Evolutionary conservation across 2,888 invertebrate species (phyloP).

Genomic region (Globia sparganii): DNA sequence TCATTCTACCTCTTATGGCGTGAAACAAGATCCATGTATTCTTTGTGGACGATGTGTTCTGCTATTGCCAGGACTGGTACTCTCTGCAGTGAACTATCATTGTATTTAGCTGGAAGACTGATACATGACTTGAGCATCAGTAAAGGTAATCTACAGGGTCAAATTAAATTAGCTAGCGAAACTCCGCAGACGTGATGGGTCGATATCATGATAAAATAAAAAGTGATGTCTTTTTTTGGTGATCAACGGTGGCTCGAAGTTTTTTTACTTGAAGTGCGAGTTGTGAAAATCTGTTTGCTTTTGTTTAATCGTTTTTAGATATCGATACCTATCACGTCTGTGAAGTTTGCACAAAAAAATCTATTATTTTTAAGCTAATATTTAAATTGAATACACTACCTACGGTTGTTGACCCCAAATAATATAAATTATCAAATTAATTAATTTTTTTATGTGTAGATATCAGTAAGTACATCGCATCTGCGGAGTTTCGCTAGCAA

Average conservation of each 20-base stretch:
- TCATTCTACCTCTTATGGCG: conserved; percentile 75
- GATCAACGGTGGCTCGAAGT: neutral
- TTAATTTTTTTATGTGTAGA: no score
- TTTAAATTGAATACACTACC: no score
- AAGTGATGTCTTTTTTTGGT: neutral
- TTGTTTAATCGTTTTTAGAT: no score
- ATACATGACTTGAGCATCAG: conserved; percentile 65
- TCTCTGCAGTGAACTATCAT: conserved; percentile 69
- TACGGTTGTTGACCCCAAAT: no score
- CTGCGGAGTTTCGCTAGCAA: no score
- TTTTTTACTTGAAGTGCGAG: no score
- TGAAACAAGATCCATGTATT: conserved; percentile 74
- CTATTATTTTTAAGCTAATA: no score
- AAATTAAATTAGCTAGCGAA: neutral
- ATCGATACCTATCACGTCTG: no score
- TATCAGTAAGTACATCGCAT: no score
- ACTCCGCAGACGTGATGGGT: neutral
- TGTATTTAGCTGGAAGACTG: conserved; percentile 71
- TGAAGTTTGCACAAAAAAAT: no score
- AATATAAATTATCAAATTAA: no score
- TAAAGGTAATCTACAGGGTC: conserved; percentile 52
- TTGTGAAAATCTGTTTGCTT: no score
- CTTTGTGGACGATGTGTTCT: conserved; percentile 73
- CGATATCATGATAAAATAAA: neutral
- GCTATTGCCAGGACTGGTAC: conserved; percentile 69